phyloP scores from a whole-genome alignment of 2,888 invertebrate genomes.

The Drosophila cracens region DNA sequence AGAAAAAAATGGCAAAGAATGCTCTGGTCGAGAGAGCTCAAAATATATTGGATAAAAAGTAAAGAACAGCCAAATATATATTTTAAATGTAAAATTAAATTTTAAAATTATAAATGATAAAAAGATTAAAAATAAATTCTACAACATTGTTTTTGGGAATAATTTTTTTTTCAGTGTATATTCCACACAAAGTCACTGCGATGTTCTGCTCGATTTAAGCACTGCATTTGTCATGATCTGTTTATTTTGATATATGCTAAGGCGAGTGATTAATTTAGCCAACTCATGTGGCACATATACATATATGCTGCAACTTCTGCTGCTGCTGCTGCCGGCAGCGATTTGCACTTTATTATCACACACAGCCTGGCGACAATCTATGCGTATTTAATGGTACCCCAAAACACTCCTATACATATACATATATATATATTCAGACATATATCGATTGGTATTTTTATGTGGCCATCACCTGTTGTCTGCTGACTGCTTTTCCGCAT shows the following conservation, averaged over 20 bases:
- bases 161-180: neutral
- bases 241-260: constrained; percentile 70
- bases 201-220: constrained; percentile 63
- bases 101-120: neutral
- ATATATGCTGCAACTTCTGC: constrained; percentile 9
- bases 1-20: neutral
- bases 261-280: constrained; percentile 67
- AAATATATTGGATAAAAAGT: no score
- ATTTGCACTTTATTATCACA: constrained; percentile 68
- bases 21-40: neutral
- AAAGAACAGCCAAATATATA: neutral
- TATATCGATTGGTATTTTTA: constrained; percentile 67
- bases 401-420: neutral
- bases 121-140: neutral
- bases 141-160: neutral
- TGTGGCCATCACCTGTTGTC: constrained; percentile 72
- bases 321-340: constrained; percentile 35
- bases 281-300: constrained; percentile 17
- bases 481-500: constrained; percentile 12
- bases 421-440: neutral
- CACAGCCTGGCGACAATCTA: constrained; percentile 29
- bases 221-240: constrained; percentile 79
- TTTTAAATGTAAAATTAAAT: neutral
- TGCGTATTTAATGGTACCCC: constrained; percentile 44
- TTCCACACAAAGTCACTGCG: neutral